These are phyloP conservation scores for Mesorhabditis belari DNA, from an alignment of 2,888 invertebrate genomes.

Conservation along the genomic window DNA sequence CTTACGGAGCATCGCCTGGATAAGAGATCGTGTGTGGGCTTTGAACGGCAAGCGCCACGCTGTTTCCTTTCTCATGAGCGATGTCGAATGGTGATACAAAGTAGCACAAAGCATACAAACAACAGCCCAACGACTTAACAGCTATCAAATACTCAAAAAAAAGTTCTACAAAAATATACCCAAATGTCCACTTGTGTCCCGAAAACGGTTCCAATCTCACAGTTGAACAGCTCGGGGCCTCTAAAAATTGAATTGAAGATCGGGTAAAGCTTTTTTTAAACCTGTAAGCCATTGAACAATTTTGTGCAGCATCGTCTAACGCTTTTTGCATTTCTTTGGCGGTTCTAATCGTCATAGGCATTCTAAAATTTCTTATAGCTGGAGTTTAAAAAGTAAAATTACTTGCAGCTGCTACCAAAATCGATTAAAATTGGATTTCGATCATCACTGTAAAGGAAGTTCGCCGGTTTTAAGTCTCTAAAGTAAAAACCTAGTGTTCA, in stretches of 20 bases:
- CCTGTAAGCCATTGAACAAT: slow-evolving; percentile 76
- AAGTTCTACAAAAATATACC: slow-evolving; percentile 59
- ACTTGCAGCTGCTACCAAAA: slow-evolving; percentile 60
- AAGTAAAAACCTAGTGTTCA: not conserved
- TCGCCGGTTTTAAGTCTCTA: slow-evolving; percentile 79
- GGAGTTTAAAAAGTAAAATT: not conserved
- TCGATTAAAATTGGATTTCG: slow-evolving; percentile 73
- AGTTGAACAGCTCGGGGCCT: slow-evolving; percentile 79
- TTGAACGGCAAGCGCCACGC: slow-evolving; percentile 73
- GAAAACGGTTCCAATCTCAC: slow-evolving; percentile 72
- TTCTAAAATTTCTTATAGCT: slow-evolving; percentile 23
- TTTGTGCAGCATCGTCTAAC: slow-evolving; percentile 74
- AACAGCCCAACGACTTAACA: slow-evolving; percentile 72
- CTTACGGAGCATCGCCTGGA: slow-evolving; percentile 17
- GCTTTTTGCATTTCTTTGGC: slow-evolving; percentile 56
- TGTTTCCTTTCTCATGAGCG: slow-evolving; percentile 76
- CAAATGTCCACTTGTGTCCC: slow-evolving; percentile 81
- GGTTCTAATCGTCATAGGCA: slow-evolving; percentile 53
- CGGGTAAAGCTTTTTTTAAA: not conserved
- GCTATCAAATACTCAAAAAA: not conserved
- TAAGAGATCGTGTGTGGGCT: slow-evolving; percentile 34
- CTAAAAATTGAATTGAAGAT: slow-evolving; percentile 50
- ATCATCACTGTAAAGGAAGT: slow-evolving; percentile 70
- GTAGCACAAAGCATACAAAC: slow-evolving; percentile 76
- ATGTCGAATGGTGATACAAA: slow-evolving; percentile 78